Evolutionary conservation across 2,888 invertebrate genomes (phyloP).

Genomic region (Thecocarcelia acutangulata): DNA sequence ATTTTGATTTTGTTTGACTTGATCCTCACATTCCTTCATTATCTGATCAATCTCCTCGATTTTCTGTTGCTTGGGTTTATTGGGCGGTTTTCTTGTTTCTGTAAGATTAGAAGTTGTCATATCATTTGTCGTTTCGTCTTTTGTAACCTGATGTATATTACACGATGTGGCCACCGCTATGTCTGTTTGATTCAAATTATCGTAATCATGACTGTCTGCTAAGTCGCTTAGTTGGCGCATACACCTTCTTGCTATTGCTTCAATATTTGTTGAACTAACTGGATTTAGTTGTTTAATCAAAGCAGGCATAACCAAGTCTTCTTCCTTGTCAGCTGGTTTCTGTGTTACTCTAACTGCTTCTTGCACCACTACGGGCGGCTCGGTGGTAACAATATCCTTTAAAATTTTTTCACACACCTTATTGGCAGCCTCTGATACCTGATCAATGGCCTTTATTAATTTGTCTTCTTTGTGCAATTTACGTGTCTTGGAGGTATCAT

Average conservation of each 20-base stretch:
- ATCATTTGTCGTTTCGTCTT: constrained; percentile 66
- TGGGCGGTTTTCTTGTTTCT: constrained; percentile 63
- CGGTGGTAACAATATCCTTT: constrained; percentile 78
- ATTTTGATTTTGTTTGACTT: constrained; percentile 72
- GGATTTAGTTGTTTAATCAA: constrained; percentile 82
- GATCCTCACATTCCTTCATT: constrained; percentile 80
- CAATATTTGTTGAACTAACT: constrained; percentile 82
- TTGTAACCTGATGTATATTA: constrained; percentile 63
- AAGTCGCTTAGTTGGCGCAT: constrained; percentile 80
- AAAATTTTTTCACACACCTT: constrained; percentile 80
- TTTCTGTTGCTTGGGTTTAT: constrained; percentile 69
- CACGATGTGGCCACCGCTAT: constrained; percentile 64
- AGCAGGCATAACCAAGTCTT: constrained; percentile 75
- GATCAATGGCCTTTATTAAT: constrained; percentile 79
- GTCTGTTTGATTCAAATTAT: constrained; percentile 76
- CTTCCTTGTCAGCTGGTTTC: constrained; percentile 46
- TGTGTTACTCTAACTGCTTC: constrained; percentile 77
- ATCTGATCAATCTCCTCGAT: constrained; percentile 80
- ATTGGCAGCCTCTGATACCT: constrained; percentile 80
- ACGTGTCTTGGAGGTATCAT: constrained; percentile 67
- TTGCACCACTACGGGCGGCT: constrained; percentile 77
- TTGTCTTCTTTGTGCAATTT: constrained; percentile 79
- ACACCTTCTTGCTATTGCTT: constrained; percentile 82
- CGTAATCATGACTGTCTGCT: constrained; percentile 80
- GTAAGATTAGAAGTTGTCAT: constrained; percentile 67